Percentiles rank a stretch among this genome's conserved stretches.
phyloP scores from a whole-genome alignment of 2,113 vertebrate genomes.

The Herpetotheres cachinnans region DNA sequence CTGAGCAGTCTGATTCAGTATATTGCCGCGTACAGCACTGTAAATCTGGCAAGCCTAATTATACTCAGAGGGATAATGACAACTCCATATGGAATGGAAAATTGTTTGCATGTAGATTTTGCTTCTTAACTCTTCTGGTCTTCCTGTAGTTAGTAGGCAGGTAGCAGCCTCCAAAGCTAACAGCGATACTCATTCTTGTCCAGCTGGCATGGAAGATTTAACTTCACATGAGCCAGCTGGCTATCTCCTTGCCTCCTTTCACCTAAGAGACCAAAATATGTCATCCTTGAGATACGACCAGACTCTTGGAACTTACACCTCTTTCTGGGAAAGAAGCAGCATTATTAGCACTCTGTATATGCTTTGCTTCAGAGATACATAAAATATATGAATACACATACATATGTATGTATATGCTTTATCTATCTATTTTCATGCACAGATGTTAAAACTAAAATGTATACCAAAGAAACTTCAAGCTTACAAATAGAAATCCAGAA shows the following conservation, averaged over 20 bases:
- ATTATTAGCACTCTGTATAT: background rate
- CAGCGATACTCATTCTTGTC: background rate
- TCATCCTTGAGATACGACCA: slow-evolving; percentile 16
- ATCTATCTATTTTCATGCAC: background rate
- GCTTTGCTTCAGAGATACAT: background rate
- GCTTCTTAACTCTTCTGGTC: slow-evolving; percentile 24
- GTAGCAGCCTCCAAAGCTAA: slow-evolving; percentile 25
- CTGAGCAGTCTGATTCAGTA: slow-evolving; percentile 27
- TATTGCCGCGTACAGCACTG: background rate
- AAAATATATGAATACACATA: background rate
- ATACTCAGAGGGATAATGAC: slow-evolving; percentile 19
- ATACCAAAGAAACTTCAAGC: background rate
- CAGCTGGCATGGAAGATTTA: slow-evolving; percentile 34
- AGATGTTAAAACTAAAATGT: background rate
- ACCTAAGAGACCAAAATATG: slow-evolving; percentile 28
- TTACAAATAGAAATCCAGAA: background rate
- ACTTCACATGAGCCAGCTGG: slow-evolving; percentile 38
- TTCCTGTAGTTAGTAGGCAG: slow-evolving; percentile 30
- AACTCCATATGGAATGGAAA: slow-evolving; percentile 58
- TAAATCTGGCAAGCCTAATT: slow-evolving; percentile 46
- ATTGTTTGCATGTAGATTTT: slow-evolving; percentile 32
- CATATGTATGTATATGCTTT: background rate
- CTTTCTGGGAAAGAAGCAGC: background rate
- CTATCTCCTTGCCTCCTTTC: background rate
- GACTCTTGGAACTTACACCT: background rate